Conservation (phyloP, 2,797 vertebrate genomes). For the Schizothorax lantsangensis region DNA sequence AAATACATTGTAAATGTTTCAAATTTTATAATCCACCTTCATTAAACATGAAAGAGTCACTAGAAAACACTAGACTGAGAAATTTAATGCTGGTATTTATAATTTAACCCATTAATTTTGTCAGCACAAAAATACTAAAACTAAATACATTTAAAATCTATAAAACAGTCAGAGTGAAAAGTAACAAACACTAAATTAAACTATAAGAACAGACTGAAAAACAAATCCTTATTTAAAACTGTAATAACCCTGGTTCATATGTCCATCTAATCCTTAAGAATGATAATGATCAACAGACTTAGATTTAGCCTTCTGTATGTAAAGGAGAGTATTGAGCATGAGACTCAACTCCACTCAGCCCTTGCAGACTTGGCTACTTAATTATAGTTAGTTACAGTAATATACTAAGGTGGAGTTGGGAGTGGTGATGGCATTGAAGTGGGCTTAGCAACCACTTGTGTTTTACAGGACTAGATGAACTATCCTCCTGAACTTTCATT, state of each 20-base stretch:
- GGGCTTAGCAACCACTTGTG: background rate
- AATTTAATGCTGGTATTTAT: background rate
- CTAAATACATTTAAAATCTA: background rate
- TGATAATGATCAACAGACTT: background rate
- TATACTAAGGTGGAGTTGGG: background rate
- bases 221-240: background rate
- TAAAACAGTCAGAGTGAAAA: background rate
- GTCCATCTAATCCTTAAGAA: background rate
- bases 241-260: background rate
- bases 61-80: background rate
- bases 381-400: background rate
- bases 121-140: background rate
- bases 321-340: background rate
- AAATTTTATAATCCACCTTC: background rate
- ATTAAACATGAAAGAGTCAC: background rate
- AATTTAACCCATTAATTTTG: background rate
- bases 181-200: background rate
- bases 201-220: background rate
- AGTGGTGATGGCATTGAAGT: background rate
- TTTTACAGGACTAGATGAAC: conserved; percentile 7
- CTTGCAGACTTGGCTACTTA: background rate
- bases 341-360: background rate
- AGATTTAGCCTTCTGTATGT: background rate
- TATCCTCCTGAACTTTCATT: background rate
- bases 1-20: background rate